phyloP scores from a whole-genome alignment of 2,888 invertebrate genomes.

The Alsophila aescularia region DNA sequence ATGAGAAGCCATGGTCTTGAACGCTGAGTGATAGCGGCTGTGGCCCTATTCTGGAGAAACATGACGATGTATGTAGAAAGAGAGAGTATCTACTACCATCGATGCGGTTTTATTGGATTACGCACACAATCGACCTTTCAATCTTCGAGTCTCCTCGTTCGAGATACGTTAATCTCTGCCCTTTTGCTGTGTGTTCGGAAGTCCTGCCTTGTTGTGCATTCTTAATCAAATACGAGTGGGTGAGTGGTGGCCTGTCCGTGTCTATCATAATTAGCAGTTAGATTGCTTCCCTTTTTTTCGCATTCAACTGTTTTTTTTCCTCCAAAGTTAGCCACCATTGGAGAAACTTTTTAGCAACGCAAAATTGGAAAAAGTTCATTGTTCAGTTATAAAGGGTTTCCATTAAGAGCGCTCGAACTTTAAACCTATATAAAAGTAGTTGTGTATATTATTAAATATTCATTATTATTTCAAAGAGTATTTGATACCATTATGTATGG shows the following conservation, averaged over 20 bases:
- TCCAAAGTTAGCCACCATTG: not conserved
- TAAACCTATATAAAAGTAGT: too few species aligned
- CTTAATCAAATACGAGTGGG: conserved; percentile 48
- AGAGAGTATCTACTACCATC: too few species aligned
- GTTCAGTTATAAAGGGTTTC: too few species aligned
- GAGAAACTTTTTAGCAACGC: not conserved
- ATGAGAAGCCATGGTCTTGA: conserved; percentile 73
- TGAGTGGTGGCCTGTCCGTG: conserved; percentile 1
- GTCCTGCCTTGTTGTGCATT: conserved; percentile 44
- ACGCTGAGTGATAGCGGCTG: conserved; percentile 59
- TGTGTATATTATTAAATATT: too few species aligned
- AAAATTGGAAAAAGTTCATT: not conserved
- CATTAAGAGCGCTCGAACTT: too few species aligned
- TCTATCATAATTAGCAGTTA: conserved; percentile 19
- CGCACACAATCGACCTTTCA: not conserved
- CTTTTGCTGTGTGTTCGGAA: not conserved
- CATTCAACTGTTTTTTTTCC: not conserved
- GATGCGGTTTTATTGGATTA: conserved; percentile 12
- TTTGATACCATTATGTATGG: too few species aligned
- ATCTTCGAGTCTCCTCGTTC: not conserved
- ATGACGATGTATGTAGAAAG: not conserved
- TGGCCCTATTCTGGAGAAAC: conserved; percentile 57
- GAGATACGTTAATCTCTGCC: not conserved
- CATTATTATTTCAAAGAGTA: too few species aligned
- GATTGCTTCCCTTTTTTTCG: conserved; percentile 15